These are phyloP conservation scores for Leucophenga varia DNA, from an alignment of 1,140 invertebrate genomes.

Conservation along the genomic window DNA sequence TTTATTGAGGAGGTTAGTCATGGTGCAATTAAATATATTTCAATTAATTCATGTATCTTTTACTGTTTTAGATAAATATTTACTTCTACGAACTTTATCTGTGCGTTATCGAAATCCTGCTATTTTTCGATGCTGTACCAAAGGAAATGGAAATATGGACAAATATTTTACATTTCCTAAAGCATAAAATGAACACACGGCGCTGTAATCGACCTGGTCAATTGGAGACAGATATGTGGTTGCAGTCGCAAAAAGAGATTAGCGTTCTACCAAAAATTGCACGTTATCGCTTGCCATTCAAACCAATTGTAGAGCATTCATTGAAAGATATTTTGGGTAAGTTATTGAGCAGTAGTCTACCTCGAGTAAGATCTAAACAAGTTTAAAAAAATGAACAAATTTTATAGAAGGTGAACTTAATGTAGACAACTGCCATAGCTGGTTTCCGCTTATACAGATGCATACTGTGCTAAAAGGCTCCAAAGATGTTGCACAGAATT, in stretches of 20 bases:
- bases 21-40: background rate
- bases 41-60: background rate
- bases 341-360: too few relatives aligned
- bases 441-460: slow-evolving; percentile 52
- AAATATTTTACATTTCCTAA: slow-evolving; percentile 46
- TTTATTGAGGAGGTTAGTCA: slow-evolving; percentile 37
- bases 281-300: slow-evolving; percentile 48
- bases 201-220: slow-evolving; percentile 40
- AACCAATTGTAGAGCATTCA: slow-evolving; percentile 43
- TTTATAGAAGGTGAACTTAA: slow-evolving; percentile 39
- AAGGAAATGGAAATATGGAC: slow-evolving; percentile 48
- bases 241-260: slow-evolving; percentile 41
- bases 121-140: slow-evolving; percentile 37
- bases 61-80: slow-evolving; percentile 46
- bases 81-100: slow-evolving; percentile 55
- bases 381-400: too few relatives aligned
- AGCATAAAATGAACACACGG: slow-evolving; percentile 47
- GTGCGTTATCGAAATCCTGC: slow-evolving; percentile 47
- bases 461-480: slow-evolving; percentile 40
- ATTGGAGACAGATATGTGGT: slow-evolving; percentile 49
- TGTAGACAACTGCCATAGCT: slow-evolving; percentile 52
- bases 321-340: slow-evolving; percentile 48
- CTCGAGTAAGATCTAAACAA: too few relatives aligned
- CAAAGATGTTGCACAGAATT: slow-evolving; percentile 33
- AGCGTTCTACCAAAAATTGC: slow-evolving; percentile 49